phyloP scores from a whole-genome alignment of 1,140 invertebrate species.

The Octopus sinensis region DNA sequence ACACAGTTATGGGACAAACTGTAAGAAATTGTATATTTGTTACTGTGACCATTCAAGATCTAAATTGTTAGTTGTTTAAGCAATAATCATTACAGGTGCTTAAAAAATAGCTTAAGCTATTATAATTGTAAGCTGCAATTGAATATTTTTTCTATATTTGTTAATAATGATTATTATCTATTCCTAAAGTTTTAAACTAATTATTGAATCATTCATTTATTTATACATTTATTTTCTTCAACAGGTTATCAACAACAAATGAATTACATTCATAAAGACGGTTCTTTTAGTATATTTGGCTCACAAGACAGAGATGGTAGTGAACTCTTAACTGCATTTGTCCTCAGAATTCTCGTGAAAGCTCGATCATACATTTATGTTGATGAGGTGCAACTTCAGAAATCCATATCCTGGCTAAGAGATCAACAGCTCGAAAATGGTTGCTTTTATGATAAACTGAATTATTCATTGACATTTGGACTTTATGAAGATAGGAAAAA shows the following conservation, averaged over 20 bases:
- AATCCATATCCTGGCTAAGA: neutral
- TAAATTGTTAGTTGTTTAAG: too few relatives aligned
- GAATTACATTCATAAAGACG: neutral
- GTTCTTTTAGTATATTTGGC: neutral
- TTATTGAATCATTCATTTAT: too few relatives aligned
- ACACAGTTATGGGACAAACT: too few relatives aligned
- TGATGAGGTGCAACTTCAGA: neutral
- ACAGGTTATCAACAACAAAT: slow-evolving; percentile 1
- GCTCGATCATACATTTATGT: neutral
- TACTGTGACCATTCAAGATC: too few relatives aligned
- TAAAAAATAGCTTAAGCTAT: too few relatives aligned
- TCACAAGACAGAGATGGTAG: neutral
- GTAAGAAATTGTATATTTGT: too few relatives aligned
- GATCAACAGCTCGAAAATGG: neutral
- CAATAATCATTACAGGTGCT: too few relatives aligned
- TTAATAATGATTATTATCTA: too few relatives aligned
- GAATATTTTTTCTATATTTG: too few relatives aligned
- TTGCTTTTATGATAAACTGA: neutral
- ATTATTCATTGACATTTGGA: neutral
- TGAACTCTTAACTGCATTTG: neutral
- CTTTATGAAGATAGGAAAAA: neutral
- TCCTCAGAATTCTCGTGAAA: neutral
- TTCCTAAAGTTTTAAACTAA: too few relatives aligned
- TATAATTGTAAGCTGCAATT: too few relatives aligned
- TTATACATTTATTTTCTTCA: too few relatives aligned